Evolutionary conservation across 2,113 vertebrate species (phyloP).

Genomic region (Cyanoliseus patagonus): DNA sequence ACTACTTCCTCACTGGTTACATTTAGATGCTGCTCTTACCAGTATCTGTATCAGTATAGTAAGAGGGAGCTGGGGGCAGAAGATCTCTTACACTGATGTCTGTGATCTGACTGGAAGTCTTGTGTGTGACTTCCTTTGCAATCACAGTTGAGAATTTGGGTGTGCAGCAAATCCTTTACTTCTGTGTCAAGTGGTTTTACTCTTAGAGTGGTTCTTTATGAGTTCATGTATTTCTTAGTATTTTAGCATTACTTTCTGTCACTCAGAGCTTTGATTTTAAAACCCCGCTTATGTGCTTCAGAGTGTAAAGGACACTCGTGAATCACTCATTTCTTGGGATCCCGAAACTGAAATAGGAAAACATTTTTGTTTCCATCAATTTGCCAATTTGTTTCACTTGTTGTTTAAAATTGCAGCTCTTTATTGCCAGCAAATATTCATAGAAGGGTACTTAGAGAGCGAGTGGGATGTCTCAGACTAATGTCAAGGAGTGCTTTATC

Average conservation of each 20-base stretch:
- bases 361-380: neutral
- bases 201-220: neutral
- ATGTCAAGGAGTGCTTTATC: neutral
- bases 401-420: neutral
- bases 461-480: neutral
- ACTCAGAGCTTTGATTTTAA: neutral
- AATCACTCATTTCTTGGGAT: neutral
- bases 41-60: neutral
- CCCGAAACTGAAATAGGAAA: neutral
- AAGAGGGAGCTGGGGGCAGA: neutral
- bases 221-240: neutral
- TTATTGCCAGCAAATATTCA: neutral
- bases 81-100: neutral
- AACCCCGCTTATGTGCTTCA: neutral
- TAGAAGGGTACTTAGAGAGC: neutral
- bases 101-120: neutral
- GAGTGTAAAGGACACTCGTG: neutral
- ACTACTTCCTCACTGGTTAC: rapidly evolving
- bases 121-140: neutral
- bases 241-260: neutral
- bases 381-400: neutral
- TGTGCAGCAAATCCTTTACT: neutral
- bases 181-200: neutral
- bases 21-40: neutral
- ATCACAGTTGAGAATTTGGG: neutral